Conservation (phyloP, 2,888 invertebrate genomes). For the Eremobia ochroleuca region DNA sequence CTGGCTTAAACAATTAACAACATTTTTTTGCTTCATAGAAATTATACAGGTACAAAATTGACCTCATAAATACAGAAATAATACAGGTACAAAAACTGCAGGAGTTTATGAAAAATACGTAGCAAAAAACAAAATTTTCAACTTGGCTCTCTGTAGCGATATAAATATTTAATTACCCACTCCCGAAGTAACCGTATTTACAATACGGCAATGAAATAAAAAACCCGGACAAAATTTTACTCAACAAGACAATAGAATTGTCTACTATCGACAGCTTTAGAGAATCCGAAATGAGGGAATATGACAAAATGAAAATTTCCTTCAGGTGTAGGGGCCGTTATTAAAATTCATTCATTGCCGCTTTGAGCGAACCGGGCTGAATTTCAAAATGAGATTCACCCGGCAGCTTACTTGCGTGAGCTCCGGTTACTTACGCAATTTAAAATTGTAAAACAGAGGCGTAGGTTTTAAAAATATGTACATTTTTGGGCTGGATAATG, state of each 20-base stretch:
- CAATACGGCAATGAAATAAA: slow-evolving; percentile 35
- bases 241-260: slow-evolving; percentile 45
- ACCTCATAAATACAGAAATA: no score
- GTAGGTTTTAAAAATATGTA: slow-evolving; percentile 28
- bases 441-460: slow-evolving; percentile 54
- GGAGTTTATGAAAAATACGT: not conserved
- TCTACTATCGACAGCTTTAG: slow-evolving; percentile 41
- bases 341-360: slow-evolving; percentile 75
- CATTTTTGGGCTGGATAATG: slow-evolving; percentile 2
- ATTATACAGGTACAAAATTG: not conserved
- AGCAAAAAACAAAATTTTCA: not conserved
- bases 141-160: not conserved
- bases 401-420: slow-evolving; percentile 47
- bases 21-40: not conserved
- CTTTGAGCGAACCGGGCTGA: slow-evolving; percentile 67
- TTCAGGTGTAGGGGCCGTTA: slow-evolving; percentile 62
- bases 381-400: slow-evolving; percentile 72
- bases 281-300: slow-evolving; percentile 55
- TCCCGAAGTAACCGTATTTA: slow-evolving; percentile 6
- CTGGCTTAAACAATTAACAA: slow-evolving; percentile 4
- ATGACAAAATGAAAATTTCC: slow-evolving; percentile 56
- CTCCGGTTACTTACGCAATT: slow-evolving; percentile 47
- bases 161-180: slow-evolving; percentile 11
- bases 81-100: not conserved
- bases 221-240: slow-evolving; percentile 32